Conservation (phyloP, 2,888 invertebrate genomes). For the Cinara cedri region DNA sequence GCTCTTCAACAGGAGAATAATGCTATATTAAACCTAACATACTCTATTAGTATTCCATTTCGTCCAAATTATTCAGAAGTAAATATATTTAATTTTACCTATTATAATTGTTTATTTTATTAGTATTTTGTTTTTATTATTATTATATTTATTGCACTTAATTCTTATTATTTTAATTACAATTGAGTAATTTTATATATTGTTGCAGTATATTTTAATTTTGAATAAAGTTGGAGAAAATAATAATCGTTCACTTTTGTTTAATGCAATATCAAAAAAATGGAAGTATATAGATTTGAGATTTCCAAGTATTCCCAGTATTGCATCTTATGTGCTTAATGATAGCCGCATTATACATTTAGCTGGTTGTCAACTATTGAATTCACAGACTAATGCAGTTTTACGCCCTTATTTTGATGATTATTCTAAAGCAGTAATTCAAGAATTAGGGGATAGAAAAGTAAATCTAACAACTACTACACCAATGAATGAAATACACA, state of each 20-base stretch:
- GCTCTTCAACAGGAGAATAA: not conserved
- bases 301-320: not conserved
- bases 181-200: not conserved
- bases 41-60: not conserved
- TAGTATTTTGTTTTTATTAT: not conserved
- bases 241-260: not conserved
- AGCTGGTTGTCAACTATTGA: not conserved
- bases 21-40: too few species aligned
- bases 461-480: not conserved
- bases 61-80: conserved; percentile 1
- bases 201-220: not conserved
- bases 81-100: not conserved
- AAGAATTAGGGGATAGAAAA: too few species aligned
- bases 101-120: not conserved
- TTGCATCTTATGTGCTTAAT: not conserved
- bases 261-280: not conserved
- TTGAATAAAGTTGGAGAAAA: not conserved
- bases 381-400: too few species aligned
- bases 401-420: too few species aligned
- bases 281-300: not conserved
- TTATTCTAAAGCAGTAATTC: too few species aligned
- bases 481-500: not conserved
- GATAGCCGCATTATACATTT: not conserved
- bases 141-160: not conserved
- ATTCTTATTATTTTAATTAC: too few species aligned